Base-by-base conservation (phyloP, 2,113 vertebrate genomes). In the Pyxicephalus adspersus region DNA sequence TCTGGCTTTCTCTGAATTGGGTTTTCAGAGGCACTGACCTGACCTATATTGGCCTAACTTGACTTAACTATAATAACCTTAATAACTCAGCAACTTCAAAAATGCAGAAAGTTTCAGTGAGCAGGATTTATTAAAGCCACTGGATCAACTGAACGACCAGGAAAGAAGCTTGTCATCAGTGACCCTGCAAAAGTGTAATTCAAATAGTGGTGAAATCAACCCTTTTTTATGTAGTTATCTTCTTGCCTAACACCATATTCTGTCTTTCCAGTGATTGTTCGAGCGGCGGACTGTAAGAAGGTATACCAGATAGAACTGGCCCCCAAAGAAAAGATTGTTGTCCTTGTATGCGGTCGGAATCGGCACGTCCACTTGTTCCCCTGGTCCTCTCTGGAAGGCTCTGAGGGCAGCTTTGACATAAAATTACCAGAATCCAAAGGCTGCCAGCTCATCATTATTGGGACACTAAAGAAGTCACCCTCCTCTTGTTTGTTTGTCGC, bases 371-470 rank as follows among this genome's bases (percentile, higher is more conserved):
- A 99, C 81, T 94, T 99, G 26, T 94, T 93, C 68, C 92, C 94
- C 0, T 98, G 96, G 96, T 90, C 92, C 2, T 92, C 90, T n/a
- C 90, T 99, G 64, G 97, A 99, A 0, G 97, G 98, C 0, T 91
- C 90, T 0, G 98, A 99, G 83, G 87, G 93, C 65, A 85, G 80
- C 79, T 94, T 94, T 2, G 97, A 98, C 83, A 74, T 93, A 66
- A 99, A 99, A 86, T 92, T 99, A 76, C 79, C 96, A 0, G 98
- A 99, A 19, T 98, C 97, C 8, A 99, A 96, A 88, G 95, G 96
- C 88, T 99, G 97, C 90, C 97, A 98, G 88, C 88, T 95, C 23
- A 89, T 99, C 34, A 91, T 90, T 20, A 93, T 94, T 0, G 96
- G 94, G 2, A 84, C 86, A 0, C 91, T 96, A 23, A 92, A 89